Conservation (phyloP, 2,113 vertebrate species). For the Triplophysa tibetana region DNA sequence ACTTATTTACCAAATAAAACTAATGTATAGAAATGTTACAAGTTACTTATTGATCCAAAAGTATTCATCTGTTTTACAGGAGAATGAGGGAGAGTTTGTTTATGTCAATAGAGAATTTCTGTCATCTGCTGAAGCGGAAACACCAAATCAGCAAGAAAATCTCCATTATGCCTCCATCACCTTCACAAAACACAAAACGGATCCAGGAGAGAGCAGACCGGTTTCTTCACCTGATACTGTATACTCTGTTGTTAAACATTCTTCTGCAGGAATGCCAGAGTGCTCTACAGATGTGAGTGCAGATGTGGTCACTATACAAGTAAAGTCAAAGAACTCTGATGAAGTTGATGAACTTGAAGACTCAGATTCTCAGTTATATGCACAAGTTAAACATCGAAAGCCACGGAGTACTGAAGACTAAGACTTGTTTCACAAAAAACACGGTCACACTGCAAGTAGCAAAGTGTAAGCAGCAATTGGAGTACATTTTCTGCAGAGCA, state of each 20-base stretch:
- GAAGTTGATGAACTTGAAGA: not conserved
- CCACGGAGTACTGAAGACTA: not conserved
- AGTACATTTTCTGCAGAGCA: too few species aligned
- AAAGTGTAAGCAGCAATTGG: too few species aligned
- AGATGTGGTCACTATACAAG: not conserved
- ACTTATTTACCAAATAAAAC: too few species aligned
- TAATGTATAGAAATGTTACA: too few species aligned
- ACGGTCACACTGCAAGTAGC: too few species aligned
- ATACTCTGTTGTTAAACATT: not conserved
- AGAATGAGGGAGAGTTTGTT: not conserved
- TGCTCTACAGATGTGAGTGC: not conserved
- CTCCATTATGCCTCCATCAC: slow-evolving; percentile 3
- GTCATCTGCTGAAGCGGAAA: not conserved
- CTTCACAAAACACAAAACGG: not conserved
- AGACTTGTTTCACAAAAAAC: not conserved
- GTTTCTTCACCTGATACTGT: not conserved
- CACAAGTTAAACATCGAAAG: not conserved
- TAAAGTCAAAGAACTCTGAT: not conserved
- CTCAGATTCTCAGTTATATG: not conserved
- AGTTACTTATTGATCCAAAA: not conserved
- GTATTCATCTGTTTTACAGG: not conserved
- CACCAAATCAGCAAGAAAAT: not conserved
- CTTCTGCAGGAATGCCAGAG: not conserved
- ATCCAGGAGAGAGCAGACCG: not conserved
- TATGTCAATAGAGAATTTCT: not conserved